phyloP scores from a whole-genome alignment of 2,888 invertebrate species.

The Resseliella maxima region DNA sequence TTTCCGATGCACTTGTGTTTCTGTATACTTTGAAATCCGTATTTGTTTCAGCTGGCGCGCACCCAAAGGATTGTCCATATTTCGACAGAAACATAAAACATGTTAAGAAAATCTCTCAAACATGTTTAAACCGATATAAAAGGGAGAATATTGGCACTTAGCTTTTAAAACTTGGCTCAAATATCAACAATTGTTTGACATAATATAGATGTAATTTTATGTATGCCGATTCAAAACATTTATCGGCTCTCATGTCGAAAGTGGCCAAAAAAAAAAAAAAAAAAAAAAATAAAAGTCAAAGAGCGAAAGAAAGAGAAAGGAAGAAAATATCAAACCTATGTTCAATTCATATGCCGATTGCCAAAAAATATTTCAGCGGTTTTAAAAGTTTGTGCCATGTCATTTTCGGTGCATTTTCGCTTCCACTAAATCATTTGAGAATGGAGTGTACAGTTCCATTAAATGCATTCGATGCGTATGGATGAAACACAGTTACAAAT shows the following conservation, averaged over 20 bases:
- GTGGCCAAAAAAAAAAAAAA: not conserved
- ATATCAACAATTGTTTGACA: slow-evolving; percentile 11
- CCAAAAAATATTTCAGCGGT: not conserved
- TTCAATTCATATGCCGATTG: not conserved
- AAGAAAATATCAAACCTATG: not conserved
- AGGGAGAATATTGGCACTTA: slow-evolving; percentile 11
- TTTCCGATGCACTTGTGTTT: not conserved
- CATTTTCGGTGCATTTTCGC: not conserved
- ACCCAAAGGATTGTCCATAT: not conserved
- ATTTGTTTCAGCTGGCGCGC: not conserved
- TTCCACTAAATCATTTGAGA: not conserved
- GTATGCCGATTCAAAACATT: not conserved
- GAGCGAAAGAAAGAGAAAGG: too few species aligned
- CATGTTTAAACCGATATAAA: slow-evolving; percentile 15
- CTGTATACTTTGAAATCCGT: not conserved
- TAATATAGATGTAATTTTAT: slow-evolving; percentile 1
- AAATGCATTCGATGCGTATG: not conserved
- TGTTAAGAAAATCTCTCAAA: not conserved
- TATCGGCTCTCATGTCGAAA: not conserved
- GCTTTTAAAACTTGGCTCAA: slow-evolving; percentile 20
- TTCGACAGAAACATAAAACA: slow-evolving; percentile 4
- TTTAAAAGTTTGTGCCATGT: not conserved
- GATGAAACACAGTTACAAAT: too few species aligned
- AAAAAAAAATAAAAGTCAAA: too few species aligned
- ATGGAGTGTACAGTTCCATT: too few species aligned